Base-by-base conservation (phyloP, 2,888 invertebrate genomes). In the Colostygia pectinataria region DNA sequence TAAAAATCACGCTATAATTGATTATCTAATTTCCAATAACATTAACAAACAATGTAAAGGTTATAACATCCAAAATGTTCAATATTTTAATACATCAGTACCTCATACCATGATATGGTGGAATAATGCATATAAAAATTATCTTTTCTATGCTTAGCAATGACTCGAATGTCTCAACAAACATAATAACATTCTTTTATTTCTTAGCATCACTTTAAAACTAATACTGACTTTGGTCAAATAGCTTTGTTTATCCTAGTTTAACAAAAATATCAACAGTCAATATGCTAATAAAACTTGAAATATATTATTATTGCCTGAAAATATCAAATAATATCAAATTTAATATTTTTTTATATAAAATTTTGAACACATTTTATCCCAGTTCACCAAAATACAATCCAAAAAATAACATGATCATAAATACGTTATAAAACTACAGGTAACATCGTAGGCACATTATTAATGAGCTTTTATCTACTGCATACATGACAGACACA, bases 171-270 rank as follows among this genome's bases (percentile, higher is more conserved):
- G 69, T 66, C 68, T 71, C 66, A 75, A 83, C 74, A 82, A 83
- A 80, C 77, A 74, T 77, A 83, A 77, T 73, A 73, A 74, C 78
- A 77, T 74, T 63, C 68, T 69, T 57, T 51, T 63, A 57, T 68
- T 70, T 72, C 68, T 73, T 77, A 79, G 72, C 78, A 80, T 79
- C 87, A 79, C 81, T 73, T 82, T 81, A 79, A 77, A 82, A 85
- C 89, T 89, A 90, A 90, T 90, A 90, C 90, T 90, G 90, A 90
- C 90, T 90, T 90, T 90, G 90, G 90, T 90, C 90, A 87, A 85
- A 88, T 88, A 90, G 90, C 90, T 88, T 87, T 84, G 88, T 88
- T 59, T 84, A 89, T 82, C 88, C 89, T 89, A 89, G 80, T 76
- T 84, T 77, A 87, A 87, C 87, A 89, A 83, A 79, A 71, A 63